Percentiles rank a stretch among this genome's conserved stretches.
Conservation (phyloP, 2,888 invertebrate species). For the Drosophila anomelani region DNA sequence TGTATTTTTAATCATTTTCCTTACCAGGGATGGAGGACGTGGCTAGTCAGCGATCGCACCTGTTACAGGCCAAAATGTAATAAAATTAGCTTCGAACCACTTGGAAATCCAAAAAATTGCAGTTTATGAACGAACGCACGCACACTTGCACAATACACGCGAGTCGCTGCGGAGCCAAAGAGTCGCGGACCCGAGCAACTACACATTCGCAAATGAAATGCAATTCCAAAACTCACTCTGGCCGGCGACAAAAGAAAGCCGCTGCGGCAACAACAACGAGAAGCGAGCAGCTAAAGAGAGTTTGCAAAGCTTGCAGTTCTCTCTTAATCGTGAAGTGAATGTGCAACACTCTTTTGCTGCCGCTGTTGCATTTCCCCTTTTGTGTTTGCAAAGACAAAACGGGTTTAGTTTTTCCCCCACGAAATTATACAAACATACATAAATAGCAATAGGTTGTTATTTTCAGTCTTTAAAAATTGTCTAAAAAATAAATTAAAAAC, state of each 20-base stretch:
- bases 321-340: slow-evolving; percentile 16
- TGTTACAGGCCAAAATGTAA: slow-evolving; percentile 40
- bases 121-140: slow-evolving; percentile 44
- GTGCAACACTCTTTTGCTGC: not conserved
- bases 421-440: not conserved
- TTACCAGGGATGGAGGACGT: slow-evolving; percentile 67
- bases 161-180: slow-evolving; percentile 5
- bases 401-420: not conserved
- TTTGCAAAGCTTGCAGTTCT: slow-evolving; percentile 18
- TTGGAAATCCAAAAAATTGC: slow-evolving; percentile 15
- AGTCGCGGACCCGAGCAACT: slow-evolving; percentile 71
- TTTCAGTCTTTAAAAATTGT: not conserved
- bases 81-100: slow-evolving; percentile 14
- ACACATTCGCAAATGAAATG: slow-evolving; percentile 75
- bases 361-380: slow-evolving; percentile 24
- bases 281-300: slow-evolving; percentile 13
- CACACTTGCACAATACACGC: slow-evolving; percentile 49
- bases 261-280: slow-evolving; percentile 15
- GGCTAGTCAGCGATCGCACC: slow-evolving; percentile 61
- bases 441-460: not conserved
- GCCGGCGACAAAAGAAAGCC: slow-evolving; percentile 66
- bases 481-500: not conserved
- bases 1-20: slow-evolving; percentile 55
- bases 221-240: slow-evolving; percentile 47
- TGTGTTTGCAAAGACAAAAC: slow-evolving; percentile 4